A percentile compares a stretch with the other conserved stretches of the same genome.
phyloP scores from a whole-genome alignment of 2,113 vertebrate species.

The Lepus americanus region DNA sequence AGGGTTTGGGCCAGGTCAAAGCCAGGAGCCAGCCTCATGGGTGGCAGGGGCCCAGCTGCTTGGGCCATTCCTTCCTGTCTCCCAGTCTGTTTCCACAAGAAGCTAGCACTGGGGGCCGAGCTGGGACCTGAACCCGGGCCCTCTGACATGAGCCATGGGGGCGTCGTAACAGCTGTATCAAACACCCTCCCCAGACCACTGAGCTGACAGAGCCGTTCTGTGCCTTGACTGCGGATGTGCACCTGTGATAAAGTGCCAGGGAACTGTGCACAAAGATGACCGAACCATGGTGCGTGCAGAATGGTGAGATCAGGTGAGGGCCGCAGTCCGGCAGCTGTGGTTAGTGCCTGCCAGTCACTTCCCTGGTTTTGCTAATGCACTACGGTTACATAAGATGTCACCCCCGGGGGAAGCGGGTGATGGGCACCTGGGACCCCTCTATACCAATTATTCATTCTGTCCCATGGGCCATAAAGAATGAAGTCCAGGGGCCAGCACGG shows the following conservation, averaged over 20 bases:
- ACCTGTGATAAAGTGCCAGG: background rate
- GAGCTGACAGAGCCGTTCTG: background rate
- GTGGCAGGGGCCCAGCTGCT: too few relatives aligned
- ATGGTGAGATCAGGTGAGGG: background rate
- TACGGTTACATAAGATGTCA: background rate
- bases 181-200: background rate
- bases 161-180: too few relatives aligned
- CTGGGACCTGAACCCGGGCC: too few relatives aligned
- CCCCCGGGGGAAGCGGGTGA: background rate
- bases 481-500: too few relatives aligned
- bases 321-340: background rate
- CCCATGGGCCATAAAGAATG: too few relatives aligned
- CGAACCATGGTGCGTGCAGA: background rate
- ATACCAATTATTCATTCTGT: too few relatives aligned
- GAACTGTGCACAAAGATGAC: background rate
- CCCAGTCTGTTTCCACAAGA: too few relatives aligned
- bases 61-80: too few relatives aligned
- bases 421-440: background rate
- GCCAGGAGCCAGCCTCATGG: too few relatives aligned
- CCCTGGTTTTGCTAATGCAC: background rate
- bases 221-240: background rate
- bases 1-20: too few relatives aligned
- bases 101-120: too few relatives aligned
- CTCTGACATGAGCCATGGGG: too few relatives aligned
- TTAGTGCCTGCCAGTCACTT: background rate